These are phyloP conservation scores for Phyllopteryx taeniolatus DNA, from an alignment of 2,113 vertebrate genomes.

Conservation along the genomic window DNA sequence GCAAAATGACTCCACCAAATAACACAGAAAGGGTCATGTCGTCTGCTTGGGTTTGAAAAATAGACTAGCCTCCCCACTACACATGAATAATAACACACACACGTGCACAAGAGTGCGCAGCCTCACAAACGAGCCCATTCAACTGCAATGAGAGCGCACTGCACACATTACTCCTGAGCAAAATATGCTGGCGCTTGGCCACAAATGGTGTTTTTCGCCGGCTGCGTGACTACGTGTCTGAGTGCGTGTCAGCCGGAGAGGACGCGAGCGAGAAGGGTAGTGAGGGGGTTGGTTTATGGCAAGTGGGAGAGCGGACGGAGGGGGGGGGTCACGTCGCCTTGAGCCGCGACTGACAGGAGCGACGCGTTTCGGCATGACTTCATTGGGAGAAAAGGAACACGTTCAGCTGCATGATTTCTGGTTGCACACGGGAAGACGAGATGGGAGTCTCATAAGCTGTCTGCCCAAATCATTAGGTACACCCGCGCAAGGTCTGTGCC, in stretches of 20 bases:
- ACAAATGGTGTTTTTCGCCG: conserved; percentile 19
- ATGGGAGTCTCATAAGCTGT: not conserved
- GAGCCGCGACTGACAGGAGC: conserved; percentile 63
- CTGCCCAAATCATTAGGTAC: not conserved
- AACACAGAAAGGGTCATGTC: conserved; percentile 48
- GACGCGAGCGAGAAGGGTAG: conserved; percentile 4
- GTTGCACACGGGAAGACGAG: not conserved
- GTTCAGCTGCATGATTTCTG: conserved; percentile 17
- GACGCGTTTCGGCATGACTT: conserved; percentile 51
- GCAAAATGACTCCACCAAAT: conserved; percentile 45
- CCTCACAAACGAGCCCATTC: conserved; percentile 19
- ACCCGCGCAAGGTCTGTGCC: not conserved
- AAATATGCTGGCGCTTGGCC: conserved; percentile 41
- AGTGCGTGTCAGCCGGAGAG: conserved; percentile 29
- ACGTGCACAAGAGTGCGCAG: not conserved
- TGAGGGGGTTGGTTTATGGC: conserved; percentile 12
- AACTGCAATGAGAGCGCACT: conserved; percentile 11
- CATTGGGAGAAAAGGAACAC: conserved; percentile 20
- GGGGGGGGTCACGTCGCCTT: conserved; percentile 31
- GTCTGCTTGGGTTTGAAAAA: conserved; percentile 47
- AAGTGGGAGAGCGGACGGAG: conserved; percentile 7
- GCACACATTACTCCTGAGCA: conserved; percentile 33
- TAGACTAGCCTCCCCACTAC: conserved; percentile 16
- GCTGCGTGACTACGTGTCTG: conserved; percentile 20
- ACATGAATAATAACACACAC: conserved; percentile 24